A percentile compares a stretch with the other conserved stretches of the same genome.
These are phyloP conservation scores for Gymnoscelis rufifasciata DNA, from an alignment of 2,888 invertebrate genomes.

Conservation along the genomic window DNA sequence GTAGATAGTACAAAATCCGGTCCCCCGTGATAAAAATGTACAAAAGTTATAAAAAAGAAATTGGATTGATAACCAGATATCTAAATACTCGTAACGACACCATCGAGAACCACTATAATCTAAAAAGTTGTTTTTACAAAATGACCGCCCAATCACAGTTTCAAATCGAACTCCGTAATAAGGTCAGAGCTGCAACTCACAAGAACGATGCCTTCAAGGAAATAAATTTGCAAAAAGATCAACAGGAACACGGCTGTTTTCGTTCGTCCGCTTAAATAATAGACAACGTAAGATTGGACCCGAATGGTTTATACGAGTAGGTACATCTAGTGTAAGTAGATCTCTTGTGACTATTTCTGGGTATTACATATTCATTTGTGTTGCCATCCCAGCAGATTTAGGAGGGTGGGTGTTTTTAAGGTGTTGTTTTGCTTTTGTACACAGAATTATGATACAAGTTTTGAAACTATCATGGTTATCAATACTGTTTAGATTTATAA, in stretches of 20 bases:
- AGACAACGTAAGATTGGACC: slow-evolving; percentile 74
- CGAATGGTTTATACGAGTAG: slow-evolving; percentile 76
- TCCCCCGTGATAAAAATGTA: too few relatives aligned
- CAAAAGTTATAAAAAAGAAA: too few relatives aligned
- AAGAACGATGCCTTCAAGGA: slow-evolving; percentile 17
- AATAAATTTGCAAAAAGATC: slow-evolving; percentile 23
- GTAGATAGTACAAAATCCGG: too few relatives aligned
- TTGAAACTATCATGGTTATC: too few relatives aligned
- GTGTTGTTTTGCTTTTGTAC: too few relatives aligned
- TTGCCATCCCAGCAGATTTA: slow-evolving; percentile 48
- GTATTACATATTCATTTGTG: slow-evolving; percentile 71
- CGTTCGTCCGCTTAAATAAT: slow-evolving; percentile 71
- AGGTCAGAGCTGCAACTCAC: slow-evolving; percentile 1
- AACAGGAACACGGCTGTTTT: slow-evolving; percentile 58
- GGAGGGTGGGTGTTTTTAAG: slow-evolving; percentile 38
- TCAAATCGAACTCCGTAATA: not conserved
- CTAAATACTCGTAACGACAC: too few relatives aligned
- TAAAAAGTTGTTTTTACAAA: not conserved
- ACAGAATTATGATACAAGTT: too few relatives aligned
- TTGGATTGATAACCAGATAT: too few relatives aligned
- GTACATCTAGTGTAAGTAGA: slow-evolving; percentile 63
- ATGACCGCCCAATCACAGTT: not conserved
- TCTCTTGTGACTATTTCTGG: slow-evolving; percentile 59
- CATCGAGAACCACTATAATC: too few relatives aligned
- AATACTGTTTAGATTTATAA: too few relatives aligned